Conservation (phyloP, 2,888 invertebrate genomes). For the Ryuthela nishihirai region DNA sequence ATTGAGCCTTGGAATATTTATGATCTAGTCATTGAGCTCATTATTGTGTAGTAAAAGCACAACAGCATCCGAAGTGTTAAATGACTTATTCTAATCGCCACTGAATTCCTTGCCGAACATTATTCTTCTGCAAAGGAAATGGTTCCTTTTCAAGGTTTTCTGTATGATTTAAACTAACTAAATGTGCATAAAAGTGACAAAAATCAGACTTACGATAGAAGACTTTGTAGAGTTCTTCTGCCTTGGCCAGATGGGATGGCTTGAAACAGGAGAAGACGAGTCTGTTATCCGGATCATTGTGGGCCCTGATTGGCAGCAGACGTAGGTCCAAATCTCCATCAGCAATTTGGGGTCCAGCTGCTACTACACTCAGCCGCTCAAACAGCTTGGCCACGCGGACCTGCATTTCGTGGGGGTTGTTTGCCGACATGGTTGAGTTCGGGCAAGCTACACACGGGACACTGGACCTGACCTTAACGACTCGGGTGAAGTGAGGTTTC, state of each 20-base stretch:
- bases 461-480: neutral
- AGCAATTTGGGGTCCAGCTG: neutral
- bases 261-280: slow-evolving; percentile 63
- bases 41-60: no score
- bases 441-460: neutral
- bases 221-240: slow-evolving; percentile 60
- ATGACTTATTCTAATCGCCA: no score
- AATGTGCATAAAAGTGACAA: neutral
- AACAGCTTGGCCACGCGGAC: neutral
- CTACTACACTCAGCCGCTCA: neutral
- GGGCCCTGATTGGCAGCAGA: slow-evolving; percentile 57
- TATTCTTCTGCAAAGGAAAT: no score
- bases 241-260: slow-evolving; percentile 61
- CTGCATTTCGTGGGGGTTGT: neutral
- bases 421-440: no score
- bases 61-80: no score
- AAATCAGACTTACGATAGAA: slow-evolving; percentile 19
- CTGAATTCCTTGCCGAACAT: no score
- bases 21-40: no score
- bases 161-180: no score
- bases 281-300: slow-evolving; percentile 56
- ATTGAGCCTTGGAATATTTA: no score
- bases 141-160: no score
- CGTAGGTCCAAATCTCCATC: neutral
- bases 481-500: slow-evolving; percentile 22